A percentile compares a stretch with the other conserved stretches of the same genome.
Evolutionary conservation across 92 coral and sea anemone species (phyloP).

Genomic region (Scolanthus callimorphus): DNA sequence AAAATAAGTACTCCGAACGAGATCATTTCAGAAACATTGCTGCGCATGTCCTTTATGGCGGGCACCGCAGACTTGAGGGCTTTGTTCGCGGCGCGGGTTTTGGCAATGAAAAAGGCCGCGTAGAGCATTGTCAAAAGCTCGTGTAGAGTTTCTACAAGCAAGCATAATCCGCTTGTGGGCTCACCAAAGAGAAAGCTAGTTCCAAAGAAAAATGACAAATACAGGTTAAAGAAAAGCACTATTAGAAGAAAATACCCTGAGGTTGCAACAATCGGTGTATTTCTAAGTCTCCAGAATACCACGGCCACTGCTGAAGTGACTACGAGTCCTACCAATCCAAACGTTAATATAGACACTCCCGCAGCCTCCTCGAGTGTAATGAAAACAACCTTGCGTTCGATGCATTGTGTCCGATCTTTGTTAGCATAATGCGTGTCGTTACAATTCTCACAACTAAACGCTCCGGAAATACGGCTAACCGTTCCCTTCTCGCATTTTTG

Average conservation of each 20-base stretch:
- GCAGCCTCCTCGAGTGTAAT: slow-evolving; percentile 51
- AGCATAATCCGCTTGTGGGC: slow-evolving; percentile 63
- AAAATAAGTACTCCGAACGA: slow-evolving; percentile 38
- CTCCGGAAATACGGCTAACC: slow-evolving; percentile 59
- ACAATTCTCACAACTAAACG: slow-evolving; percentile 56
- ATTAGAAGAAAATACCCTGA: slow-evolving; percentile 51
- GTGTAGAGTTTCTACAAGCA: slow-evolving; percentile 34
- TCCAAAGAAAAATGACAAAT: slow-evolving; percentile 43
- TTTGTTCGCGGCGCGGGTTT: slow-evolving; percentile 57
- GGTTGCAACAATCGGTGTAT: slow-evolving; percentile 61
- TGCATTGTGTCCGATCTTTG: slow-evolving; percentile 52
- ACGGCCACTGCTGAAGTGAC: slow-evolving; percentile 41
- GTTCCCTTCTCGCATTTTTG: slow-evolving; percentile 88
- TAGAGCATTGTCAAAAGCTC: slow-evolving; percentile 38
- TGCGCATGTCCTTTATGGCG: slow-evolving; percentile 36
- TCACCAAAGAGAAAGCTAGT: slow-evolving; percentile 39
- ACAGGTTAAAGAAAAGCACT: slow-evolving; percentile 45
- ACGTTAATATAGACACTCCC: slow-evolving; percentile 48
- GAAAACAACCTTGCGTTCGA: slow-evolving; percentile 51
- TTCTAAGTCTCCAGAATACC: slow-evolving; percentile 34
- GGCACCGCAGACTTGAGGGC: slow-evolving; percentile 55
- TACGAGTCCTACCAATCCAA: slow-evolving; percentile 61
- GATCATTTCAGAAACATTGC: slow-evolving; percentile 33
- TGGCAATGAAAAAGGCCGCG: slow-evolving; percentile 65
- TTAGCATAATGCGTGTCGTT: slow-evolving; percentile 73